Evolutionary conservation across 2,113 vertebrate species (phyloP).

Genomic region (Mesitornis unicolor): DNA sequence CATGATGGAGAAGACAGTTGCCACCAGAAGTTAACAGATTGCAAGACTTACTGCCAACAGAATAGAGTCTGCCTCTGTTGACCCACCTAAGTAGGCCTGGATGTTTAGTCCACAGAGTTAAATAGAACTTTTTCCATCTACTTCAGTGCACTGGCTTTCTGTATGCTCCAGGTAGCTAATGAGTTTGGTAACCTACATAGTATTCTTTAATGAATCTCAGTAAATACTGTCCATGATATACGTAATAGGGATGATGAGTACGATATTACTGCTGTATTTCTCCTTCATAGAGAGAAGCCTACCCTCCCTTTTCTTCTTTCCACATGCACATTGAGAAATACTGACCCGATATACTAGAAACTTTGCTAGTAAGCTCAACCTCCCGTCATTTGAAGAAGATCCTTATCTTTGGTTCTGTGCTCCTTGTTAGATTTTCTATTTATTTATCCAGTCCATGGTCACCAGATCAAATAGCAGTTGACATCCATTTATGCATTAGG

Average conservation of each 20-base stretch:
- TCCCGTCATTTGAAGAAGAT: not conserved
- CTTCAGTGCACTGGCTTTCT: not conserved
- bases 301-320: not conserved
- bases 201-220: not conserved
- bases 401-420: not conserved
- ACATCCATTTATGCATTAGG: conserved; percentile 29
- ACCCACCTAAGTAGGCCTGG: not conserved
- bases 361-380: not conserved
- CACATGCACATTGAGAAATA: not conserved
- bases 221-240: not conserved
- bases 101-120: not conserved
- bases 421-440: not conserved
- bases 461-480: conserved; percentile 21
- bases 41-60: not conserved
- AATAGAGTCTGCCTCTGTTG: not conserved
- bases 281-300: not conserved
- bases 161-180: not conserved
- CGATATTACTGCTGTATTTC: not conserved
- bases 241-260: not conserved
- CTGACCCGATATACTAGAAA: not conserved
- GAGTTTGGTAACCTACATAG: not conserved
- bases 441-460: not conserved
- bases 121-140: not conserved
- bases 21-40: not conserved
- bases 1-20: not conserved